These are phyloP conservation scores for Bujurquina vittata DNA, from an alignment of 2,113 vertebrate species.

Conservation along the genomic window DNA sequence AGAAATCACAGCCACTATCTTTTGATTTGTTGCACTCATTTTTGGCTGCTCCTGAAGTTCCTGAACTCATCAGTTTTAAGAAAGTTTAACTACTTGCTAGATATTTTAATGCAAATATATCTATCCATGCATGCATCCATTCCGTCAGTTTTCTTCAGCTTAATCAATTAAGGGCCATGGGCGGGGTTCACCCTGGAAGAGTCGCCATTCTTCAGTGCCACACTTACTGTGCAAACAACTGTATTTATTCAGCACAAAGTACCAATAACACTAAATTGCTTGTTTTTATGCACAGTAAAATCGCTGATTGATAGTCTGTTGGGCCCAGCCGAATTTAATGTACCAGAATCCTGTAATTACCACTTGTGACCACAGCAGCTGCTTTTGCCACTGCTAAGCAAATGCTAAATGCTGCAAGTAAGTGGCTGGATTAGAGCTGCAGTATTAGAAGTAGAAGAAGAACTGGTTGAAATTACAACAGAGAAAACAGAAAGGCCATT, in stretches of 20 bases:
- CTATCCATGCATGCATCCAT: neutral
- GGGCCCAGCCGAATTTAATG: neutral
- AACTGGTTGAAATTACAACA: neutral
- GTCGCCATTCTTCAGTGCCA: neutral
- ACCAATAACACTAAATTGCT: conserved; percentile 6
- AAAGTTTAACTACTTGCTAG: neutral
- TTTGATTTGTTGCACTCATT: neutral
- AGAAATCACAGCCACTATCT: neutral
- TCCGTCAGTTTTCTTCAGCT: neutral
- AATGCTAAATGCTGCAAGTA: neutral
- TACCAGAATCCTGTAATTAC: neutral
- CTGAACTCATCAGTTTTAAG: neutral
- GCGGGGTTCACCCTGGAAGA: no score
- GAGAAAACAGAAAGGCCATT: neutral
- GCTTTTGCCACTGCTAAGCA: neutral
- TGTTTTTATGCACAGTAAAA: neutral
- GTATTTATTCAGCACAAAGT: neutral
- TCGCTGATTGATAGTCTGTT: neutral
- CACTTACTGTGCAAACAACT: neutral
- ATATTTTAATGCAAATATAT: neutral
- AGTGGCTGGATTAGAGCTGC: neutral
- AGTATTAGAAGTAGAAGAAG: no score
- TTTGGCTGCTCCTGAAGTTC: neutral
- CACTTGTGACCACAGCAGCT: neutral
- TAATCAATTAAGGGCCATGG: neutral